A percentile compares a stretch with the other conserved stretches of the same genome.
These are phyloP conservation scores for Poecilia wingei DNA, from an alignment of 2,797 vertebrate species.

Conservation along the genomic window DNA sequence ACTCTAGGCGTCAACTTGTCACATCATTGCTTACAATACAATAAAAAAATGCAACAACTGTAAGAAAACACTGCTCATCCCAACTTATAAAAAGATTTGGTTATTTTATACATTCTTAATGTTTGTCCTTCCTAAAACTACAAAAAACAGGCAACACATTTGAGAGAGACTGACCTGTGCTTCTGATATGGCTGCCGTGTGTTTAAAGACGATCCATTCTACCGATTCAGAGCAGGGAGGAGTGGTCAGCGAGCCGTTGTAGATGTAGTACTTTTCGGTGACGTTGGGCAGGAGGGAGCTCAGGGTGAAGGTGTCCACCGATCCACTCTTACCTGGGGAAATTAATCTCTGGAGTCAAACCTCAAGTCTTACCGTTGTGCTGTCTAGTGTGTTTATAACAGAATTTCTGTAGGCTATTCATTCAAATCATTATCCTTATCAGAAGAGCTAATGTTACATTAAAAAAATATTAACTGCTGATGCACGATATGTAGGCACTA, in stretches of 20 bases:
- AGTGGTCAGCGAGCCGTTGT: conserved; percentile 92
- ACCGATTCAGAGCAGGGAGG: conserved; percentile 94
- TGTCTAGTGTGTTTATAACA: neutral
- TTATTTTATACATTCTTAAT: neutral
- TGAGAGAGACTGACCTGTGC: conserved; percentile 71
- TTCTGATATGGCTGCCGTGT: conserved; percentile 90
- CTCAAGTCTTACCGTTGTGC: neutral
- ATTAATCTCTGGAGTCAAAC: neutral
- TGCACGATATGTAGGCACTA: too few species aligned
- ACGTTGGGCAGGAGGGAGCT: conserved; percentile 88
- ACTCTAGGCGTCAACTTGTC: neutral
- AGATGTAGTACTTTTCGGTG: conserved; percentile 94
- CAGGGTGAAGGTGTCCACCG: conserved; percentile 85
- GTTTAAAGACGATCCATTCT: conserved; percentile 95
- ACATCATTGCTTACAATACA: neutral
- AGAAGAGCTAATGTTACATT: neutral
- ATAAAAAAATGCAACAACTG: neutral
- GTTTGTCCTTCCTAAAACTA: neutral
- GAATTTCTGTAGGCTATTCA: neutral
- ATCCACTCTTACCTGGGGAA: conserved; percentile 86
- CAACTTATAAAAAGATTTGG: neutral
- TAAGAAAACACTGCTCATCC: neutral
- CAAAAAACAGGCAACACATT: neutral
- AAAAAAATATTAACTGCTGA: neutral
- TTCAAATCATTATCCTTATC: neutral